Base-by-base conservation (phyloP, 1,140 invertebrate genomes). In the Semibalanus balanoides region DNA sequence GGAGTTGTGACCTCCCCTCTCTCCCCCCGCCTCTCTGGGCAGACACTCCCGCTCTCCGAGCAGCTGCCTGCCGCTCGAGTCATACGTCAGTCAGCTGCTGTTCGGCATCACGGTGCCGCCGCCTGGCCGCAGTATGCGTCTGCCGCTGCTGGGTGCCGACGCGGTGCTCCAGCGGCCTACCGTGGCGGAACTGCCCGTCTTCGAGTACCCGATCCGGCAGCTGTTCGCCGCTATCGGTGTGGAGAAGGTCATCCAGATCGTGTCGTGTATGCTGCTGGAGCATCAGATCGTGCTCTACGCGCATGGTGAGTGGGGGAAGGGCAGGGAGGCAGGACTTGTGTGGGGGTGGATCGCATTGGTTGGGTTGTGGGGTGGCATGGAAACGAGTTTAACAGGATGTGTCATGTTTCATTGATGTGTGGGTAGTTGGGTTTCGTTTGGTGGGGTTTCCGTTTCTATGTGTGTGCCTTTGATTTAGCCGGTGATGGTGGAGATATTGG, bases 281-380 rank as follows among this genome's bases (percentile, higher is more conserved):
- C 95, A 98, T 85, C 97, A 99, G 87, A 91, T 99, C 69, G 86
- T 99, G 51, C 86, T 99, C 22, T 91, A 93, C 82, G 98, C 96
- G 75, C 90, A 89, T 84, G 92, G 93, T 96, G 85, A 83, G 80
- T 77, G 35, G 5, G 35, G 35, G 35, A 17, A 40, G 35, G 35
- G 35, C 5, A 5, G 35, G 5, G 35, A 40, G 35, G 35, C 5
- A 40, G 35, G n/a, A n/a, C n/a, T n/a, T n/a, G n/a, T n/a, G n/a
- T n/a, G n/a, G n/a, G n/a, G n/a, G n/a, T n/a, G n/a, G n/a, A n/a
- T n/a, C n/a, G n/a, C n/a, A n/a, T n/a, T n/a, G n/a, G n/a, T n/a
- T n/a, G n/a, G n/a, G n/a, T n/a, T n/a, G n/a, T n/a, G n/a, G n/a
- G n/a, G n/a, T n/a, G n/a, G n/a, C n/a, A n/a, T n/a, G n/a, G n/a